Conservation (phyloP, 2,888 invertebrate species). For the Caenorhabditis uteleia region DNA sequence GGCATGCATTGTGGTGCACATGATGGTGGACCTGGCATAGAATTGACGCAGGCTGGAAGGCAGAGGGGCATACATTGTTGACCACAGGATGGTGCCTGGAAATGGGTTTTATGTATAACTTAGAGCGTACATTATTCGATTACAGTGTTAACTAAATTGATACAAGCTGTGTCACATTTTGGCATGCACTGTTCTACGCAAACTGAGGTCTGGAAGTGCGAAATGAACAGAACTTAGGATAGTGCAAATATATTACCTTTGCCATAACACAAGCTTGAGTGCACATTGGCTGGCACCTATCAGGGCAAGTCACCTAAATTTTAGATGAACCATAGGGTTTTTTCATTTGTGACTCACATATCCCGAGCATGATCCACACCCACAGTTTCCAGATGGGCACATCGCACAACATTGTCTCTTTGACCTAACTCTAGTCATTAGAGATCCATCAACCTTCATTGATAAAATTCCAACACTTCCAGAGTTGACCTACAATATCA, state of each 20-base stretch:
- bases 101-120: neutral
- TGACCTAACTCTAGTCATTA: conserved; percentile 31
- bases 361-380: conserved; percentile 50
- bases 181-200: conserved; percentile 45
- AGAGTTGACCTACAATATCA: too few species aligned
- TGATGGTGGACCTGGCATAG: conserved; percentile 26
- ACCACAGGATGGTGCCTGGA: conserved; percentile 31
- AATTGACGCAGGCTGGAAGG: conserved; percentile 45
- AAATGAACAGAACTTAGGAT: neutral
- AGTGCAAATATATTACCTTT: conserved; percentile 12
- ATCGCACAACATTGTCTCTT: conserved; percentile 57
- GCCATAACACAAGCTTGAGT: conserved; percentile 49
- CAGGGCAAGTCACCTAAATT: conserved; percentile 36
- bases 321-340: neutral
- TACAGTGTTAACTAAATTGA: conserved; percentile 39
- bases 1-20: conserved; percentile 46
- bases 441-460: conserved; percentile 16
- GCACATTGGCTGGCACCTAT: conserved; percentile 52
- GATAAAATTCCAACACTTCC: neutral
- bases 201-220: too few species aligned
- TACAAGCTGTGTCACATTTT: conserved; percentile 36
- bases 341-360: conserved; percentile 17
- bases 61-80: conserved; percentile 52
- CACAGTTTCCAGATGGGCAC: conserved; percentile 48
- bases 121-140: neutral